A percentile compares a stretch with the other conserved stretches of the same genome.
Evolutionary conservation across 2,888 invertebrate species (phyloP).

Genomic region (Eumacrocentrus americanus): DNA sequence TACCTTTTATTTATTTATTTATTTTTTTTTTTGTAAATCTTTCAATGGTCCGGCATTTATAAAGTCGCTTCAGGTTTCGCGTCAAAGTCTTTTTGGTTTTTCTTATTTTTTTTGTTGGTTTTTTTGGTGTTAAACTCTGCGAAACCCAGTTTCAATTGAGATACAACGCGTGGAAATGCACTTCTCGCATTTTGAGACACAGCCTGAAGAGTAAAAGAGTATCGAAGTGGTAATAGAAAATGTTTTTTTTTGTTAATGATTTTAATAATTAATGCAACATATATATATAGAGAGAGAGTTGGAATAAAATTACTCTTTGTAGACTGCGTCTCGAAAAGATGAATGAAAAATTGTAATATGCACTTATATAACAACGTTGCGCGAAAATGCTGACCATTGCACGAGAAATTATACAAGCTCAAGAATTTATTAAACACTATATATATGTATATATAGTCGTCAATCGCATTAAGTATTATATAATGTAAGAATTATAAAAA

Average conservation of each 20-base stretch:
- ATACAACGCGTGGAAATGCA: constrained; percentile 13
- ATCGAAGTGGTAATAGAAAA: no score
- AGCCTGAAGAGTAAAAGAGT: background rate
- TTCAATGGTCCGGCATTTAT: constrained; percentile 19
- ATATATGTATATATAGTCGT: background rate
- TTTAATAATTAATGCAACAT: background rate
- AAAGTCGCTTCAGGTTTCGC: constrained; percentile 13
- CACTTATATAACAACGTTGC: background rate
- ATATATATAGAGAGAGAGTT: no score
- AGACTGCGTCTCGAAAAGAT: background rate
- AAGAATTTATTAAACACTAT: background rate
- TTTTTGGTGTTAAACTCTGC: constrained; percentile 21
- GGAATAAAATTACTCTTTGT: background rate
- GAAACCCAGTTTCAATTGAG: constrained; percentile 17
- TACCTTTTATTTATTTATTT: constrained; percentile 10
- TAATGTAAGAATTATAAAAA: background rate
- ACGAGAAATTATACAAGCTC: background rate
- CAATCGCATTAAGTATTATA: background rate
- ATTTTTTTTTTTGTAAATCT: constrained; percentile 23
- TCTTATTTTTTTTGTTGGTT: constrained; percentile 24
- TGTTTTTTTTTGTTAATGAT: background rate
- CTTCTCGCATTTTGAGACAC: background rate
- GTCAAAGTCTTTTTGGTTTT: constrained; percentile 27
- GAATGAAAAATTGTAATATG: background rate
- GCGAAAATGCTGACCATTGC: constrained; percentile 4